phyloP scores from a whole-genome alignment of 1,140 invertebrate species.

The Hypothenemus hampei region DNA sequence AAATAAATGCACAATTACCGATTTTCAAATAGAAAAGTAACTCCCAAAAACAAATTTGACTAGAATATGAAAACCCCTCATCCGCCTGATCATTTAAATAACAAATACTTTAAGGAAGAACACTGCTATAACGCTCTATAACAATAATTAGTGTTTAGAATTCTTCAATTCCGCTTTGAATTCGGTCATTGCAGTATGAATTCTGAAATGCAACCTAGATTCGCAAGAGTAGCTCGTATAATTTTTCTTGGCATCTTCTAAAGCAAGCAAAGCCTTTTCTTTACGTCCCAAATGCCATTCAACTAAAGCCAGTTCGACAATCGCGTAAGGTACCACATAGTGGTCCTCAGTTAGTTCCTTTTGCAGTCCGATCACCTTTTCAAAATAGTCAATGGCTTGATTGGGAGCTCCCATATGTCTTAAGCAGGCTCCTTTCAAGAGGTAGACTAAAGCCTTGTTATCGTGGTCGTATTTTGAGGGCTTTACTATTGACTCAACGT shows the following conservation, averaged over 20 bases:
- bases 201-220: conserved; percentile 85
- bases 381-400: conserved; percentile 73
- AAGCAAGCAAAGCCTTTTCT: conserved; percentile 62
- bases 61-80: too few species aligned
- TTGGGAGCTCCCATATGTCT: conserved; percentile 64
- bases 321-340: conserved; percentile 81
- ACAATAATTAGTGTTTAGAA: conserved; percentile 5
- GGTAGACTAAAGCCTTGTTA: conserved; percentile 69
- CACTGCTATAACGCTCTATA: too few species aligned
- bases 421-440: conserved; percentile 83
- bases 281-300: conserved; percentile 62
- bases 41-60: too few species aligned
- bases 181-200: conserved; percentile 72
- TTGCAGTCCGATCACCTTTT: conserved; percentile 63
- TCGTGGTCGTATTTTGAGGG: conserved; percentile 64
- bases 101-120: too few species aligned
- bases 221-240: conserved; percentile 87
- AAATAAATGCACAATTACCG: too few species aligned
- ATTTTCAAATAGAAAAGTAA: too few species aligned
- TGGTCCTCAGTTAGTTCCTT: conserved; percentile 77
- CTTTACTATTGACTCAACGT: conserved; percentile 36
- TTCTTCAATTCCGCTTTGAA: conserved; percentile 31
- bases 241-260: conserved; percentile 74
- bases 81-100: too few species aligned
- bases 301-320: conserved; percentile 79